These are phyloP conservation scores for Orycteropus afer DNA, from an alignment of 2,113 vertebrate genomes.

Conservation along the genomic window DNA sequence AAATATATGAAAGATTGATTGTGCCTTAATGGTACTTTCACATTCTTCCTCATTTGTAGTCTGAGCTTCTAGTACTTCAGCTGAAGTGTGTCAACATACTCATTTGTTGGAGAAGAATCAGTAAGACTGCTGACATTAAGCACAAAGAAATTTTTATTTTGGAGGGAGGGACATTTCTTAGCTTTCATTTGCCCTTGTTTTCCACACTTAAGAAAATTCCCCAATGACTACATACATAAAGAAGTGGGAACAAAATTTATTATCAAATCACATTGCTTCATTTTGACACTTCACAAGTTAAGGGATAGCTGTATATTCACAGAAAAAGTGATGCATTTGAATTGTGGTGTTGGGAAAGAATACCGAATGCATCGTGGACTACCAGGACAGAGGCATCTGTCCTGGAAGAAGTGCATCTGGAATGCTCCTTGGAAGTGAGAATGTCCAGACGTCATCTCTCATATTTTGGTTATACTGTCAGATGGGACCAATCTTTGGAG, in stretches of 20 bases:
- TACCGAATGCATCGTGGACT: too few relatives aligned
- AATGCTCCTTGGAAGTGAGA: too few relatives aligned
- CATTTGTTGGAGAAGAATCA: background rate
- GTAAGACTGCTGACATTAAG: background rate
- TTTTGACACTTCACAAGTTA: slow-evolving; percentile 34
- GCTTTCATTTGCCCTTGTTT: slow-evolving; percentile 21
- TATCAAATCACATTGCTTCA: background rate
- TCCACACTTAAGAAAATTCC: background rate
- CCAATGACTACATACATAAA: background rate
- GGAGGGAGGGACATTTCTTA: background rate
- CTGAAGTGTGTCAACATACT: background rate
- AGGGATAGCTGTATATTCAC: background rate
- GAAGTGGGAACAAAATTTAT: background rate
- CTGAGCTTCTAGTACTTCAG: background rate
- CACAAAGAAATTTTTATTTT: background rate
- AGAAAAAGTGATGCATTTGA: too few relatives aligned
- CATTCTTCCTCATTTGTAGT: background rate
- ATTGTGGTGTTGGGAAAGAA: too few relatives aligned
- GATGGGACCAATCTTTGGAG: too few relatives aligned
- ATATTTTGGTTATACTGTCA: too few relatives aligned
- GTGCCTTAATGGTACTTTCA: background rate
- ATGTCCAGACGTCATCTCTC: too few relatives aligned
- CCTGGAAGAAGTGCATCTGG: too few relatives aligned
- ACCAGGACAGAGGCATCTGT: too few relatives aligned
- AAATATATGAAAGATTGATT: background rate